Percentiles rank a stretch among this genome's conserved stretches.
Evolutionary conservation across 2,888 invertebrate species (phyloP).

Genomic region (Tachystola acroxantha): DNA sequence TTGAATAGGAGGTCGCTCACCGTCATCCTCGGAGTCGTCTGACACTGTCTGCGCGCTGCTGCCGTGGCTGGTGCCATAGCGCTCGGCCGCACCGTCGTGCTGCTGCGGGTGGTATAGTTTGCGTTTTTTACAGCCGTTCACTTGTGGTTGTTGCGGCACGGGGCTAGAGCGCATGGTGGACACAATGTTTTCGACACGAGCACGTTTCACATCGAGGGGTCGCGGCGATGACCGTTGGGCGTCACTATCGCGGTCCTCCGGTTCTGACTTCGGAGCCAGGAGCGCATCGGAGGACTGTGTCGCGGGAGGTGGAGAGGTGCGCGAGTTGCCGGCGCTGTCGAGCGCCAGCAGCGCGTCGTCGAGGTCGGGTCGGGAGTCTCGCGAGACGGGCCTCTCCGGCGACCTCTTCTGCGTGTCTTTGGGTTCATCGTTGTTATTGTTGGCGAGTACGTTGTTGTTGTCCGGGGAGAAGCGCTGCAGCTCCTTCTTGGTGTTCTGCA

Average conservation of each 20-base stretch:
- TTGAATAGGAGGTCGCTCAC: constrained; percentile 86
- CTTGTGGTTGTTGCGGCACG: constrained; percentile 84
- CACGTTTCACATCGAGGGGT: constrained; percentile 91
- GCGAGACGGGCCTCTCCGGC: constrained; percentile 80
- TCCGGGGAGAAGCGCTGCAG: constrained; percentile 81
- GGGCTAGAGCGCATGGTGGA: constrained; percentile 95
- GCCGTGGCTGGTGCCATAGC: constrained; percentile 72
- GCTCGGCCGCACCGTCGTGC: constrained; percentile 85
- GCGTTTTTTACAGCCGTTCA: constrained; percentile 96
- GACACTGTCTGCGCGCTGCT: constrained; percentile 70
- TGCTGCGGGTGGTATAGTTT: constrained; percentile 98
- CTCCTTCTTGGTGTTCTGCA: constrained; percentile 92
- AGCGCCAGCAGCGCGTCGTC: constrained; percentile 80
- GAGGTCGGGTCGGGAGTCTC: constrained; percentile 80
- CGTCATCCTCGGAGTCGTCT: constrained; percentile 87
- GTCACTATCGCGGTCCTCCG: constrained; percentile 80
- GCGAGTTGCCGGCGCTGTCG: constrained; percentile 72
- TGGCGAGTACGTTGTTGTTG: constrained; percentile 78
- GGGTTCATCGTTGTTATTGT: constrained; percentile 76
- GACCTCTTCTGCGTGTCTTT: constrained; percentile 73
- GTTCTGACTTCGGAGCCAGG: constrained; percentile 82
- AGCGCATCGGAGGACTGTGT: constrained; percentile 74
- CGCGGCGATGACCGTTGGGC: constrained; percentile 76
- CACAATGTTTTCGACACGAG: constrained; percentile 96
- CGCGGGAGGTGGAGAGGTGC: constrained; percentile 75